These are phyloP conservation scores for Tolypeutes matacus DNA, from an alignment of 2,797 vertebrate species.

Conservation along the genomic window DNA sequence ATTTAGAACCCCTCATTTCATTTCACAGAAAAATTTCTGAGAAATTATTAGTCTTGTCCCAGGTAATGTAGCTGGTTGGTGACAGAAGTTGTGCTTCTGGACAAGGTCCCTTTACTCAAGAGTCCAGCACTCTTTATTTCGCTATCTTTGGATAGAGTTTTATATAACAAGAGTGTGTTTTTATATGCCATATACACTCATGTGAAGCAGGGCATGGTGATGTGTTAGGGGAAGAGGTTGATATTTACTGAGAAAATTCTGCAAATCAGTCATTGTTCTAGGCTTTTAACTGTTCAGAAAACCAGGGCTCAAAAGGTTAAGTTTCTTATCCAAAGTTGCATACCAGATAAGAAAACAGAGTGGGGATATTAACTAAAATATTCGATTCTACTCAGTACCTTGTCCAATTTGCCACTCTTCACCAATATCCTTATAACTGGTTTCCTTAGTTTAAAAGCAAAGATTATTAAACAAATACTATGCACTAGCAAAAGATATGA, in stretches of 20 bases:
- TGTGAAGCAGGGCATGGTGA: background rate
- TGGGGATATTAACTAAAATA: background rate
- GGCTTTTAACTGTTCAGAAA: slow-evolving; percentile 6
- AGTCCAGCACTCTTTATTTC: background rate
- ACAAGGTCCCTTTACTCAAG: background rate
- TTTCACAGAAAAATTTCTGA: background rate
- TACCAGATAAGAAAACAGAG: background rate
- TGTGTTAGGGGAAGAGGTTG: background rate
- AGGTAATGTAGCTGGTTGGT: background rate
- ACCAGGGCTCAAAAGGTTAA: background rate
- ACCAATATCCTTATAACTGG: background rate
- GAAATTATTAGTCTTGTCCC: background rate
- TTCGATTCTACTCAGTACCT: background rate
- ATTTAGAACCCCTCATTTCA: background rate
- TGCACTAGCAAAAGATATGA: background rate
- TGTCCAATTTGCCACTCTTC: background rate
- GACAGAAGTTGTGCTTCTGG: background rate
- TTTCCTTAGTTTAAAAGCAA: background rate
- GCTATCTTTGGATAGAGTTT: background rate
- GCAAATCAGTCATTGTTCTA: slow-evolving; percentile 15
- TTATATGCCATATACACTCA: background rate
- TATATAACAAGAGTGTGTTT: background rate
- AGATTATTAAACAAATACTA: background rate
- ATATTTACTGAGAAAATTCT: slow-evolving; percentile 7
- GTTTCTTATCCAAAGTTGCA: background rate